A percentile compares a stretch with the other conserved stretches of the same genome.
These are phyloP conservation scores for Brachyistius frenatus DNA, from an alignment of 2,113 vertebrate genomes.

Conservation along the genomic window DNA sequence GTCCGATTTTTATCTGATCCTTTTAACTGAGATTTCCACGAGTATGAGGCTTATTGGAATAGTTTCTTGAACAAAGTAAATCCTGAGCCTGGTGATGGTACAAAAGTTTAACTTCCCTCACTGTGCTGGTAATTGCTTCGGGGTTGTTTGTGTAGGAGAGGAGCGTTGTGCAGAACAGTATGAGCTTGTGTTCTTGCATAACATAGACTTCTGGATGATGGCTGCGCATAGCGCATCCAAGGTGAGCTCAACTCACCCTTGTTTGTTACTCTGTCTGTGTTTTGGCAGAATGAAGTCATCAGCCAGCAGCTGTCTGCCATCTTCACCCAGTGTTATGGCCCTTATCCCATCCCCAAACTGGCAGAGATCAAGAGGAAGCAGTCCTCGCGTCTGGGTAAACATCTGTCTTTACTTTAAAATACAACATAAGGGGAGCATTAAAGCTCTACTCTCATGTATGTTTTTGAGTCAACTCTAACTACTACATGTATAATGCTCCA, in stretches of 20 bases:
- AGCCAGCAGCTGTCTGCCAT: conserved; percentile 96
- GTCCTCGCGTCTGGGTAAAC: conserved; percentile 93
- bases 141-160: conserved; percentile 42
- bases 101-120: conserved; percentile 5
- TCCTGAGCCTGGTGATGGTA: conserved; percentile 5
- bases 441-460: background rate
- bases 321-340: conserved; percentile 98
- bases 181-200: conserved; percentile 17
- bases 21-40: conserved; percentile 12
- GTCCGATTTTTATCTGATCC: conserved; percentile 29
- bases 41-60: background rate
- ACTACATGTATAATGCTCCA: background rate
- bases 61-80: background rate
- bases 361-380: conserved; percentile 97
- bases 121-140: conserved; percentile 36
- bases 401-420: background rate
- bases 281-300: conserved; percentile 95
- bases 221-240: conserved; percentile 12
- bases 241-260: conserved; percentile 8
- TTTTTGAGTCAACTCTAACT: background rate
- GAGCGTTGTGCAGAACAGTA: background rate
- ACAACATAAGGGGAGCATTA: background rate
- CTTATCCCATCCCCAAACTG: conserved; percentile 97
- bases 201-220: conserved; percentile 27
- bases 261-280: conserved; percentile 47